A percentile compares a stretch with the other conserved stretches of the same genome.
Evolutionary conservation across 2,888 invertebrate genomes (phyloP).

Genomic region (Conistra vaccinii): DNA sequence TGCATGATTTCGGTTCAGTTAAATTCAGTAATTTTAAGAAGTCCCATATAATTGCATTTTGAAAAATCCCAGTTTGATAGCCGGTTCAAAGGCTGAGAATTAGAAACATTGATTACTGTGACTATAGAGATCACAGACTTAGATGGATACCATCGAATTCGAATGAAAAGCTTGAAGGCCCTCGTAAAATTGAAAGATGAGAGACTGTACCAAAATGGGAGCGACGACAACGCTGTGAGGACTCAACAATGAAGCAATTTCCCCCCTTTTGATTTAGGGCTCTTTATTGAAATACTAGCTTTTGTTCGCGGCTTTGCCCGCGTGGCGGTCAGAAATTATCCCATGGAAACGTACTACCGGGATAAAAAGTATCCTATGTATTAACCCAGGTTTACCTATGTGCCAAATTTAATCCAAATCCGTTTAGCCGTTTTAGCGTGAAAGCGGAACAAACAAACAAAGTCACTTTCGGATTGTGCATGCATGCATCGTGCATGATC

Average conservation of each 20-base stretch:
- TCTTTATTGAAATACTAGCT: neutral
- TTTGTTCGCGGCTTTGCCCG: too few relatives aligned
- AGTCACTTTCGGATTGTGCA: too few relatives aligned
- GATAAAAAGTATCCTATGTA: too few relatives aligned
- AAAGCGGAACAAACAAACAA: too few relatives aligned
- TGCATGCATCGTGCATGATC: too few relatives aligned
- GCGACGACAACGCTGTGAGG: neutral
- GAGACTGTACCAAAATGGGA: neutral
- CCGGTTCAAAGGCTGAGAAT: neutral
- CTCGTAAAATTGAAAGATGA: neutral
- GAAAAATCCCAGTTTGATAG: neutral
- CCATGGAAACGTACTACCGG: too few relatives aligned
- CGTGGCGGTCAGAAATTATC: too few relatives aligned
- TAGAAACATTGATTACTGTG: neutral
- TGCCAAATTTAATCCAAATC: too few relatives aligned
- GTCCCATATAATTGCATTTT: neutral
- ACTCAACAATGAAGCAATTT: neutral
- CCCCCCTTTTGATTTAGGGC: neutral
- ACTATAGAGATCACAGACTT: neutral
- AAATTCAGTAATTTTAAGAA: conserved; percentile 4
- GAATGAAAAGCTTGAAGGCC: neutral
- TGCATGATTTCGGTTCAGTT: neutral
- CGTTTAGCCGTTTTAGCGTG: too few relatives aligned
- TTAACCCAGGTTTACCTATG: too few relatives aligned
- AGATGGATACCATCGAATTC: neutral